These are phyloP conservation scores for Ptilorrhoa leucosticta DNA, from an alignment of 2,113 vertebrate genomes.

Conservation along the genomic window DNA sequence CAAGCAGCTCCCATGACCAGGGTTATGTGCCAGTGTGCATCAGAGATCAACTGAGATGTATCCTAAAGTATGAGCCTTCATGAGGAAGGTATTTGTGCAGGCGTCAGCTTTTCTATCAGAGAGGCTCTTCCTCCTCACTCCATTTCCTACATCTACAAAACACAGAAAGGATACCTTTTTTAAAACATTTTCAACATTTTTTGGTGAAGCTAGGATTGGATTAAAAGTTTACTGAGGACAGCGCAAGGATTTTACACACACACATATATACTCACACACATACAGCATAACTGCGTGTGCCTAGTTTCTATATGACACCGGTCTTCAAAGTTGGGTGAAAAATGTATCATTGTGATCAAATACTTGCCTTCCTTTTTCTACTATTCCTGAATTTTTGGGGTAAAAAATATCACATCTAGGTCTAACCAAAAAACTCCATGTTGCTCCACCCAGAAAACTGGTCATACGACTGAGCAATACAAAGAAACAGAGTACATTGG, in stretches of 20 bases:
- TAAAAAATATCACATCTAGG: not conserved
- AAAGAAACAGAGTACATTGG: not conserved
- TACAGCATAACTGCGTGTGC: not conserved
- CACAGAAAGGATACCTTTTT: accelerated
- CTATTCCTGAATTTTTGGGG: not conserved
- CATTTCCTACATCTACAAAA: not conserved
- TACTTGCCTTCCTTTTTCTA: not conserved
- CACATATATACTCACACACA: accelerated
- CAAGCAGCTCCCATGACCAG: not conserved
- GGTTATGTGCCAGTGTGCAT: not conserved
- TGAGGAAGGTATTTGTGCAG: not conserved
- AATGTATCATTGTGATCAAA: not conserved
- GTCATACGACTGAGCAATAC: not conserved
- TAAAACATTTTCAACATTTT: not conserved
- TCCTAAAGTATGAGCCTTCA: not conserved
- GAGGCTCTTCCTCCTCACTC: not conserved
- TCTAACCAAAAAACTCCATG: not conserved
- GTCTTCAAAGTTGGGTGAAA: not conserved
- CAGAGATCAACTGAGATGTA: not conserved
- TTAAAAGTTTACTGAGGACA: not conserved
- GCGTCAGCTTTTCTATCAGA: not conserved
- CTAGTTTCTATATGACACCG: not conserved
- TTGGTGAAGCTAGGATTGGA: not conserved
- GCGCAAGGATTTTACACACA: not conserved
- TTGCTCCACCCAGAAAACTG: not conserved